Conservation (phyloP, 1,140 invertebrate species). For the Caenorhabditis elegans region WBcel235 BX284603.4:10850501-10851000, state of each 20-base stretch:
- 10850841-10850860: no score
- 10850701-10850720: conserved; percentile 71
- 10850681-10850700: conserved; percentile 69
- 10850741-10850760: conserved; percentile 69
- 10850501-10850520: conserved; percentile 79
- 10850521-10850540: conserved; percentile 55
- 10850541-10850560: conserved; percentile 74
- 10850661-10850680: conserved; percentile 69
- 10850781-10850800: no score
- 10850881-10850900: no score
- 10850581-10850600: conserved; percentile 89
- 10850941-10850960: no score
- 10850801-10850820: no score
- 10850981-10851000: no score
- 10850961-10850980: no score
- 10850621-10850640: conserved; percentile 71
- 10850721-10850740: conserved; percentile 67
- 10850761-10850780: conserved; percentile 68
- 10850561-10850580: conserved; percentile 88
- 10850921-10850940: no score
- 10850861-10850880: no score
- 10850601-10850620: conserved; percentile 61
- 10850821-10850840: no score
- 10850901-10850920: no score
- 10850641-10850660: conserved; percentile 68